Base-by-base conservation (phyloP, 2,797 vertebrate species). In the Chrosomus eos region DNA sequence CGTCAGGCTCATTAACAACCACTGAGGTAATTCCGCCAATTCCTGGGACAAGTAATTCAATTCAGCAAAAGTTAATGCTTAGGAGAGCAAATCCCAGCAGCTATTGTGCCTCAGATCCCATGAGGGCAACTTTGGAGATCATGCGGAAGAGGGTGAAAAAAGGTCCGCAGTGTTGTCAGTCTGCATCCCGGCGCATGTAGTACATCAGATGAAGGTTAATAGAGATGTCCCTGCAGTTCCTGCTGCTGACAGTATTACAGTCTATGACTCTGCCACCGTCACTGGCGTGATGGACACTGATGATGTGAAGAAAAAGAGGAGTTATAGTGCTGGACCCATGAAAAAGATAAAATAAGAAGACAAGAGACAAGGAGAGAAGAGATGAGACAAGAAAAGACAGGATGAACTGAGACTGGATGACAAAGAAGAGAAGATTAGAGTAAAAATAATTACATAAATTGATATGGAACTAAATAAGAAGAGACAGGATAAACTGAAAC, bases 171-270 rank as follows among this genome's bases (percentile, higher is more conserved):
- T 83, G 70, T 68, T 87, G 81, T 87, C 81, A 73, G 21, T 83
- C 72, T 36, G 60, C 40, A 2, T 82, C 73, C 33, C 18, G 28
- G 66, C n/a, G 21, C 68, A 21, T 43, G 84, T 84, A 55, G 87
- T 88, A 91, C 60, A 74, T 89, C 75, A 91, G 87, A 86, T 90
- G 89, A 92, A 94, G 93, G 93, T 93, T 94, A 95, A 95, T 91
- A 89, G 94, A 94, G 89, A 93, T 93, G 90, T 94, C 91, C 92
- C 82, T 88, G 83, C 81, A 85, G 81, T 75, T 82, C 77, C 79
- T 85, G 89, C 79, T 85, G 89, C 88, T 92, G 91, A 89, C 84
- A 91, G 87, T 71, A 66, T 81, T 78, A 77, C 51, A 87, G 82
- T 80, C 88, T 89, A 90, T 93, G 89, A 93, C 91, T 92, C 86